A percentile compares a stretch with the other conserved stretches of the same genome.
phyloP scores from a whole-genome alignment of 2,888 invertebrate genomes.

The Diarsia brunnea region DNA sequence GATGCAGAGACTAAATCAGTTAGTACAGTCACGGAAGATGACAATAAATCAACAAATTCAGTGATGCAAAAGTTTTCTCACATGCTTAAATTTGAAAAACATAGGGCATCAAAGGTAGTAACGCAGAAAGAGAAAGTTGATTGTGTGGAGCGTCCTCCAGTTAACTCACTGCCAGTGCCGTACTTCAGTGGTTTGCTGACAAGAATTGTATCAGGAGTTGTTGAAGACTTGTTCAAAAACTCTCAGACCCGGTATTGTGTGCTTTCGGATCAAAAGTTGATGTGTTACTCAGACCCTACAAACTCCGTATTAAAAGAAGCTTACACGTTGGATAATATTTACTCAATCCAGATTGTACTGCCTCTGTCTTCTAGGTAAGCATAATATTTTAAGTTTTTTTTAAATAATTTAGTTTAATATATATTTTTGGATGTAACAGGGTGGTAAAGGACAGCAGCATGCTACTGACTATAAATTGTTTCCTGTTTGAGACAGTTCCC shows the following conservation, averaged over 20 bases:
- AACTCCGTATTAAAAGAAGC: constrained; percentile 93
- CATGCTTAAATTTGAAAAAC: constrained; percentile 88
- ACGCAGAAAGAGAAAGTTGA: constrained; percentile 77
- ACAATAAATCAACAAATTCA: constrained; percentile 75
- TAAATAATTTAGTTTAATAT: neutral
- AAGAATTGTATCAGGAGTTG: constrained; percentile 91
- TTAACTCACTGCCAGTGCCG: constrained; percentile 85
- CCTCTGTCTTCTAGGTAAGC: constrained; percentile 88
- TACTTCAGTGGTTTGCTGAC: constrained; percentile 92
- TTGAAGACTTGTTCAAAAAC: constrained; percentile 94
- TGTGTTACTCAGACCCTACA: constrained; percentile 94
- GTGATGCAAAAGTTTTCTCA: constrained; percentile 84
- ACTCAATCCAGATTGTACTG: constrained; percentile 92
- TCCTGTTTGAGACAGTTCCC: constrained; percentile 2
- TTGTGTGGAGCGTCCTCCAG: constrained; percentile 88
- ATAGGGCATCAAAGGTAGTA: constrained; percentile 75
- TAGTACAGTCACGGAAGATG: constrained; percentile 65
- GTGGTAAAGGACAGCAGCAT: neutral
- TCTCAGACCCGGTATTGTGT: constrained; percentile 94
- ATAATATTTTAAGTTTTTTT: neutral
- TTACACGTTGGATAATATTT: constrained; percentile 92
- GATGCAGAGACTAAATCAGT: constrained; percentile 67
- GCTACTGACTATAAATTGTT: neutral
- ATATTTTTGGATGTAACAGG: neutral
- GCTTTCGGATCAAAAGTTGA: constrained; percentile 93